Evolutionary conservation across 1,140 invertebrate genomes (phyloP), one percentile per base, ranked within the genome.

Genomic region (Drosophila erecta): DNA sequence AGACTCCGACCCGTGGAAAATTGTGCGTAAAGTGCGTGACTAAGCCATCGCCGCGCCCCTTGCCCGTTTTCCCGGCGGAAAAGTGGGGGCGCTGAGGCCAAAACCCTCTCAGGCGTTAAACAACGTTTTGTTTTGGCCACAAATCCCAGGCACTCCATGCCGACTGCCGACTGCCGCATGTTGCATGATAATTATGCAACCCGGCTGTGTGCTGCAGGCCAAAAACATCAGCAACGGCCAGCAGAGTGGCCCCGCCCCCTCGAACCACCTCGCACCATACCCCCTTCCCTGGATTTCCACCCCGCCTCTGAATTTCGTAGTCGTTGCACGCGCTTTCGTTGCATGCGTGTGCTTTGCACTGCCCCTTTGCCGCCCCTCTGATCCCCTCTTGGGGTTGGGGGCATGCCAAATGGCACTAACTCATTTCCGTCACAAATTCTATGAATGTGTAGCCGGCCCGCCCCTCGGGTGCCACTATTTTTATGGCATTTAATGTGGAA

Each of bases 391-490:
- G 8, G 20, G 55, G 17, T 43, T 61, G 49, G 43, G 51, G 76
- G 73, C 67, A 66, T 74, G 81, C 66, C 67, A 85, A 79, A 76
- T 64, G 61, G 67, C 77, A 85, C 74, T 79, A 76, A 81, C 79
- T 86, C 81, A 86, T 87, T 86, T 86, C 81, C 81, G 81, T 81
- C 81, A 87, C 81, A 87, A 75, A 86, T 87, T 87, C 83, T 75
- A 85, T 77, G 81, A 85, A 76, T 85, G 73, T 59, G 54, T 54
- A n/a, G 55, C 15, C 33, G n/a, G 17, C 57, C 57, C 47, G 17
- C 22, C 57, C 49, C 46, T 35, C 12, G 20, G 35, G 5, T 76
- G 58, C 22, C 58, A 64, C 55, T 76, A 76, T 79, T 84, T 84
- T 85, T 85, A 77, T 85, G 81, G 81, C 75, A 77, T 85, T 85